Percentiles rank a stretch among this genome's conserved stretches.
These are phyloP conservation scores for Stegodyphus mimosarum DNA, from an alignment of 1,140 invertebrate genomes.

Conservation along the genomic window DNA sequence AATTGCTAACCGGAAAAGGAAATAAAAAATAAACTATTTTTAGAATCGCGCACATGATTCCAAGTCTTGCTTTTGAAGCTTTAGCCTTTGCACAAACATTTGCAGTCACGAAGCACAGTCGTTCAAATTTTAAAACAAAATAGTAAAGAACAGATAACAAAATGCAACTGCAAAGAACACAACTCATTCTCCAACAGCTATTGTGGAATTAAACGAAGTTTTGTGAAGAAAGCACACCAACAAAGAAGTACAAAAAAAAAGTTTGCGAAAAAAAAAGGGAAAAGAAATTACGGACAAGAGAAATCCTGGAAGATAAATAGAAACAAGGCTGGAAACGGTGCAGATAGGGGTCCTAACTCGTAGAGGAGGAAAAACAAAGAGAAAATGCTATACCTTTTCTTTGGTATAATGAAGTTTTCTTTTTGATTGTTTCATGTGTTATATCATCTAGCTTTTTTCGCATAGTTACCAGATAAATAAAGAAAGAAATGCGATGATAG, in stretches of 20 bases:
- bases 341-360: not conserved
- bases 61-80: not conserved
- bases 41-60: no score
- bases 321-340: slow-evolving; percentile 33
- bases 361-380: not conserved
- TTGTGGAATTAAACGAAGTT: slow-evolving; percentile 7
- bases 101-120: not conserved
- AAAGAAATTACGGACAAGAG: slow-evolving; percentile 14
- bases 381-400: slow-evolving; percentile 31
- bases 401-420: slow-evolving; percentile 45
- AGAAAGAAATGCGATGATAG: not conserved
- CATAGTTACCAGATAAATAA: not conserved
- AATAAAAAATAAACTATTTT: not conserved
- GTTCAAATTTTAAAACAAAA: not conserved
- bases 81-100: no score
- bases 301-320: slow-evolving; percentile 52
- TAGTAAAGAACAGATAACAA: not conserved
- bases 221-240: not conserved
- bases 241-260: not conserved
- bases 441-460: slow-evolving; percentile 7
- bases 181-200: not conserved
- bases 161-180: not conserved
- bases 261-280: not conserved
- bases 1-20: not conserved
- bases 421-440: not conserved